Evolutionary conservation across 1,140 invertebrate species (phyloP).

Genomic region (Macrocentrus cingulum): DNA sequence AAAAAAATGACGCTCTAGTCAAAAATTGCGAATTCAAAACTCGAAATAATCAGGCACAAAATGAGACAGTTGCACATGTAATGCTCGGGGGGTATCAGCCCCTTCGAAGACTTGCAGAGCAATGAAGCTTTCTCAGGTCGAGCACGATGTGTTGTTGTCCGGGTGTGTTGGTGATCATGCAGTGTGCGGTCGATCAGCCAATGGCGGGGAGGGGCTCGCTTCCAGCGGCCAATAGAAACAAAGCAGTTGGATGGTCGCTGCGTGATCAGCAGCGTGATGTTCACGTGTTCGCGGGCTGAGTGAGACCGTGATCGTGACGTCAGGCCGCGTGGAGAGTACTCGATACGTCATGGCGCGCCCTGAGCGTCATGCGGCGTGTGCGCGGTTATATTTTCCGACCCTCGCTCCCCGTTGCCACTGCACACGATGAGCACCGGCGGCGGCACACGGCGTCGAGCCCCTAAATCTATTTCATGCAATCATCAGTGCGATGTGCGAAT

Average conservation of each 20-base stretch:
- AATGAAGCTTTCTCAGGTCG: constrained; percentile 50
- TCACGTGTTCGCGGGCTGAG: constrained; percentile 57
- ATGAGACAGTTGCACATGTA: too few relatives aligned
- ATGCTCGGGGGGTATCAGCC: too few relatives aligned
- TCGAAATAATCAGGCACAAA: too few relatives aligned
- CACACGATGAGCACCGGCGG: too few relatives aligned
- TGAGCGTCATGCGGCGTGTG: constrained; percentile 38
- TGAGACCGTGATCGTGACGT: constrained; percentile 59
- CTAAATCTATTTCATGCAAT: too few relatives aligned
- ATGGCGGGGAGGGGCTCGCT: constrained; percentile 54
- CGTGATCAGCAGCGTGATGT: constrained; percentile 58
- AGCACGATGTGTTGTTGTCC: constrained; percentile 31
- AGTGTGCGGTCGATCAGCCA: constrained; percentile 42
- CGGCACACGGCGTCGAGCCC: too few relatives aligned
- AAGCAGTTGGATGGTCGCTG: constrained; percentile 43
- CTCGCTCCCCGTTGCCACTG: too few relatives aligned
- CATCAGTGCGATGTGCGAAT: too few relatives aligned
- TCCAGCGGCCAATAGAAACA: constrained; percentile 46
- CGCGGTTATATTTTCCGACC: too few relatives aligned
- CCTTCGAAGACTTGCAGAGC: constrained; percentile 38
- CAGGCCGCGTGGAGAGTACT: constrained; percentile 49
- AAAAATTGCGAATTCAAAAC: constrained; percentile 12
- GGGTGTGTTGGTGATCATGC: constrained; percentile 42
- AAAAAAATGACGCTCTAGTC: neutral
- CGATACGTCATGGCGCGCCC: constrained; percentile 52